Evolutionary conservation across 2,113 vertebrate species (phyloP), one percentile per base, ranked within the genome.

Genomic region (Pavo muticus): DNA sequence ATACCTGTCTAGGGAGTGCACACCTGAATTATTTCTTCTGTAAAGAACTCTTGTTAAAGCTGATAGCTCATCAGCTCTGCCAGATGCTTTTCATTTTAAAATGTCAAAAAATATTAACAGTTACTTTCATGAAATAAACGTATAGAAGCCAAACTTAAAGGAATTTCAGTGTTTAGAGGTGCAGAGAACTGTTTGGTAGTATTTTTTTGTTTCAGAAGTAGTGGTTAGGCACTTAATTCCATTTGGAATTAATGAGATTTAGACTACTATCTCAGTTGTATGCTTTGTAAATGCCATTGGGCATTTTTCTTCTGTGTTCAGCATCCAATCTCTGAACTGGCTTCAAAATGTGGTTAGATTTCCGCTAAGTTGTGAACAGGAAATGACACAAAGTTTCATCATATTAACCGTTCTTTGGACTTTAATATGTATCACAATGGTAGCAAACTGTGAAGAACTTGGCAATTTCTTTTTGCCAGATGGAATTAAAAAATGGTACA

Each of bases 341-440:
- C 72, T 87, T 87, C 48, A 87, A 59, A 82, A 82, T 77, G 52
- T 80, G 11, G 29, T 85, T 39, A 56, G 21, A 54, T 89, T 94
- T 87, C 50, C 59, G 2, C 14, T 47, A 60, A 81, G 19, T 76
- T 87, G 70, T 37, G 23, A 83, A 68, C 32, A 73, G 82, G 74
- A 96, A 93, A 85, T 95, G 57, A 9, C 9, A 25, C 54, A 2
- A 82, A 48, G 5, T 81, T 93, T 90, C 88, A 96, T 81, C 4
- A 0, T 39, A 56, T 42, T 70, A 70, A 30, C 25, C 9, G 42
- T 90, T 44, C 79, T 93, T 45, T 56, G 21, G 48, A 44, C 56
- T 88, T 82, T 5, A 88, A 24, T 84, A 23, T 52, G 15, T 61
- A 64, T 93, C 61, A 32, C 23, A 57, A 27, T 0, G 3, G 21